Conservation (phyloP, 2,113 vertebrate species). For the Alosa alosa region DNA sequence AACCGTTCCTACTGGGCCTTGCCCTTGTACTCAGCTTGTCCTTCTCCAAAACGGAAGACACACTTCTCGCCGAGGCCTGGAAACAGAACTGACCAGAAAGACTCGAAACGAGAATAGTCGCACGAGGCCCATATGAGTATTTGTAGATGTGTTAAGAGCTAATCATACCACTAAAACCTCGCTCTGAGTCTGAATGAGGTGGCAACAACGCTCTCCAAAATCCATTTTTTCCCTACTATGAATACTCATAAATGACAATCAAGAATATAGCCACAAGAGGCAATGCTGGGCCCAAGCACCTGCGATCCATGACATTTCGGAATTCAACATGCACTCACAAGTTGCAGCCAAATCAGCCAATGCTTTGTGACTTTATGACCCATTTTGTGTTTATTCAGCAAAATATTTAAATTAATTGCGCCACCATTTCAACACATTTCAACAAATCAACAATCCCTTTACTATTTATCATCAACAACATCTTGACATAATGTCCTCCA, state of each 20-base stretch:
- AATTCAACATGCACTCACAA: no score
- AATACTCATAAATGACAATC: background rate
- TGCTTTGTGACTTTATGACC: no score
- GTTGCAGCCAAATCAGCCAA: no score
- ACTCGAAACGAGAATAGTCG: background rate
- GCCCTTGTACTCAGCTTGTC: background rate
- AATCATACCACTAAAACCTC: background rate
- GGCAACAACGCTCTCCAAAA: background rate
- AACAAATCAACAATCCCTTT: no score
- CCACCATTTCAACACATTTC: no score
- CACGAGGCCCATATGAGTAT: background rate
- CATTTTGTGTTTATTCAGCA: no score
- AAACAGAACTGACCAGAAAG: constrained; percentile 1
- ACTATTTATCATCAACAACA: no score
- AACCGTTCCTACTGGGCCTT: background rate
- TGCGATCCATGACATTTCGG: no score
- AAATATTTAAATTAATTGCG: no score
- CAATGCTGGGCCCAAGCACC: no score
- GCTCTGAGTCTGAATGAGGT: background rate
- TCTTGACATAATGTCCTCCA: no score
- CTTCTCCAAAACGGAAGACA: background rate
- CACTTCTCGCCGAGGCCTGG: background rate
- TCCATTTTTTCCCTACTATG: background rate
- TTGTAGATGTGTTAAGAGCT: background rate
- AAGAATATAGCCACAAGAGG: no score